phyloP scores from a whole-genome alignment of 2,797 vertebrate genomes.

The Sebastes elongatus region DNA sequence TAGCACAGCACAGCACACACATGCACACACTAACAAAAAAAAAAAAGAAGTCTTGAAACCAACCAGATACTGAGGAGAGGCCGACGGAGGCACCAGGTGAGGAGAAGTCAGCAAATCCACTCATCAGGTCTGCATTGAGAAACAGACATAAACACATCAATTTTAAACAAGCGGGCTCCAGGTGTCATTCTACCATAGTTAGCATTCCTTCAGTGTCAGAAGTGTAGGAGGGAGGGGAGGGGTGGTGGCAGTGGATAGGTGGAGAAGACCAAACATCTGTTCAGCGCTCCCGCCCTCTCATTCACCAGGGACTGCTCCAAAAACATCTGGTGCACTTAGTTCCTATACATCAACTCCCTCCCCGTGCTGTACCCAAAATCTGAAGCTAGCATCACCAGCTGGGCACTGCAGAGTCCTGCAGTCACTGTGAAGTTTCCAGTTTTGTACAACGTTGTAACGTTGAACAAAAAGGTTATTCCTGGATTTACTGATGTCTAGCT shows the following conservation, averaged over 20 bases:
- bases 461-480: not conserved
- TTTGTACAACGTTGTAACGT: not conserved
- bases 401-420: conserved; percentile 29
- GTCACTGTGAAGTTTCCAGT: conserved; percentile 17
- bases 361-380: conserved; percentile 76
- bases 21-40: conserved; percentile 26
- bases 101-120: conserved; percentile 94
- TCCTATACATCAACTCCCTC: conserved; percentile 74
- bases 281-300: conserved; percentile 88
- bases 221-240: conserved; percentile 79
- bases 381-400: conserved; percentile 59
- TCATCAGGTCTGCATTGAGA: conserved; percentile 83
- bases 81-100: conserved; percentile 85
- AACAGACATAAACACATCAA: conserved; percentile 46
- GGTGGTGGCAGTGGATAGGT: conserved; percentile 50
- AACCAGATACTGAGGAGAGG: conserved; percentile 88
- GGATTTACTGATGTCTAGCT: not conserved
- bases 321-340: conserved; percentile 94
- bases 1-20: conserved; percentile 49
- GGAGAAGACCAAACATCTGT: conserved; percentile 93
- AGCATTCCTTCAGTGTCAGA: conserved; percentile 77
- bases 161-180: conserved; percentile 58
- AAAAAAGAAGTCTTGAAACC: conserved; percentile 50
- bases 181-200: conserved; percentile 70
- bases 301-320: conserved; percentile 93